These are phyloP conservation scores for Asobara japonica DNA, from an alignment of 1,140 invertebrate genomes.

Conservation along the genomic window DNA sequence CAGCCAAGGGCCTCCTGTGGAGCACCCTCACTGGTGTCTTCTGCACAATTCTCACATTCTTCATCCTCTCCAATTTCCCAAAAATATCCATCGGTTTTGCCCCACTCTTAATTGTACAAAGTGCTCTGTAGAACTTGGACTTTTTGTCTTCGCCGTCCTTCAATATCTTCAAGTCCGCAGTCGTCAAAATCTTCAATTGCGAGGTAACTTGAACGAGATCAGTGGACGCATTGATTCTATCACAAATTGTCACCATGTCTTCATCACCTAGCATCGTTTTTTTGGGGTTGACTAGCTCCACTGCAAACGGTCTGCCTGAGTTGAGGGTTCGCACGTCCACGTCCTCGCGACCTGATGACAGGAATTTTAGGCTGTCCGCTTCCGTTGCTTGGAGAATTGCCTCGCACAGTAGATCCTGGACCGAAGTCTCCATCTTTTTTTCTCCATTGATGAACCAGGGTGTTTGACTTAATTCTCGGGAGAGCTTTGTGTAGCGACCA, in stretches of 20 bases:
- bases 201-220: conserved; percentile 72
- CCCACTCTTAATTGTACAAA: conserved; percentile 72
- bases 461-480: conserved; percentile 88
- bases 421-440: conserved; percentile 83
- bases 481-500: conserved; percentile 89
- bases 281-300: conserved; percentile 81
- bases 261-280: conserved; percentile 66
- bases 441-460: conserved; percentile 91
- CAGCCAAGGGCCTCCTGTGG: conserved; percentile 79
- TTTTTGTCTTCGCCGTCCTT: conserved; percentile 90
- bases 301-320: conserved; percentile 85
- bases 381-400: conserved; percentile 68
- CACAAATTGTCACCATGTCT: conserved; percentile 69
- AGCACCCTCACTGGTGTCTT: conserved; percentile 87
- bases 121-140: conserved; percentile 83
- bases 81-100: conserved; percentile 58
- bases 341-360: conserved; percentile 94
- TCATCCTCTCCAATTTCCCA: conserved; percentile 68
- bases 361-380: conserved; percentile 75
- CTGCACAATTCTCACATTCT: conserved; percentile 73
- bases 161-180: conserved; percentile 75
- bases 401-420: conserved; percentile 89
- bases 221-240: conserved; percentile 71
- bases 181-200: conserved; percentile 73
- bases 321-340: conserved; percentile 91